These are phyloP conservation scores for Lochmaea crataegi DNA, from an alignment of 2,888 invertebrate species.

Conservation along the genomic window DNA sequence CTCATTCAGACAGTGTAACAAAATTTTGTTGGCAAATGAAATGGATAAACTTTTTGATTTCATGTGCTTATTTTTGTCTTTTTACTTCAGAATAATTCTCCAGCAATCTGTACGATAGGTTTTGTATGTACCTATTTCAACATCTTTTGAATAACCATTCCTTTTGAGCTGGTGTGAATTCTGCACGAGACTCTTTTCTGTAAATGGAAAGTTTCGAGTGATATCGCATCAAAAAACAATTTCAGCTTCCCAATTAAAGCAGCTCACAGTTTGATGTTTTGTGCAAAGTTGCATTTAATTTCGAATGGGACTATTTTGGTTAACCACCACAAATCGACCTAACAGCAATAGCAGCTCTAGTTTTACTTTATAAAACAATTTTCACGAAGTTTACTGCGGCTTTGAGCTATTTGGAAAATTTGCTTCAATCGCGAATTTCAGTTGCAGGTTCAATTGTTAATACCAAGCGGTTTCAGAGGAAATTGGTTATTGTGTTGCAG, in stretches of 20 bases:
- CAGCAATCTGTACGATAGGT: no score
- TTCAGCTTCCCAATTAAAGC: not conserved
- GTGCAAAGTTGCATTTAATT: slow-evolving; percentile 7
- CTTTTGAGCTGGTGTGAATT: no score
- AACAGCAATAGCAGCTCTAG: slow-evolving; percentile 17
- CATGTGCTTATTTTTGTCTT: no score
- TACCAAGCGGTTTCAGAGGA: not conserved
- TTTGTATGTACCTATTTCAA: no score
- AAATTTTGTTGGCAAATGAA: no score
- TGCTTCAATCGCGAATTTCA: slow-evolving; percentile 9
- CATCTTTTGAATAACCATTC: no score
- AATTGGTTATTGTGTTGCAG: not conserved
- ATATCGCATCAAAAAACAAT: not conserved
- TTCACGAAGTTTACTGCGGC: slow-evolving; percentile 8
- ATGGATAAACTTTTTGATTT: no score
- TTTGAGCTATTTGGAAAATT: slow-evolving; percentile 10
- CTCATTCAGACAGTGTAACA: no score
- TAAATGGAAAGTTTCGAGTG: not conserved
- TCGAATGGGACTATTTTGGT: slow-evolving; percentile 15
- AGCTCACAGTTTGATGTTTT: slow-evolving; percentile 8
- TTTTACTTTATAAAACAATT: slow-evolving; percentile 23
- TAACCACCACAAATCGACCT: slow-evolving; percentile 14
- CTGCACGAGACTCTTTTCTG: not conserved
- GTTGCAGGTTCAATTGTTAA: slow-evolving; percentile 1
- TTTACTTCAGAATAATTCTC: no score